Conservation (phyloP, 1,140 invertebrate species). For the Apolygus lucorum region DNA sequence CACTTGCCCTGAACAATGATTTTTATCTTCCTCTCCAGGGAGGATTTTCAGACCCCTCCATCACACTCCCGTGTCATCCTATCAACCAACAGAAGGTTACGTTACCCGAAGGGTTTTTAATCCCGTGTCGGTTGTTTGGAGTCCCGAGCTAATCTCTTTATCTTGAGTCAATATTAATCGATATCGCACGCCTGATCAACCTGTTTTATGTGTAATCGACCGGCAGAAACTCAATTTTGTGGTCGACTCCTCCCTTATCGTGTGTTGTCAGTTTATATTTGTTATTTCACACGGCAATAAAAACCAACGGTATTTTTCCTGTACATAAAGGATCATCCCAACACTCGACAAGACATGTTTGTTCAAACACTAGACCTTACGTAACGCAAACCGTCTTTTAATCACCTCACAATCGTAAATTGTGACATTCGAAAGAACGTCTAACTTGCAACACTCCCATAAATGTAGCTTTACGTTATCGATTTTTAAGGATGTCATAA, state of each 20-base stretch:
- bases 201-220: neutral
- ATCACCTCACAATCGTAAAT: no score
- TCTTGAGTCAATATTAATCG: conserved; percentile 1
- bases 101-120: neutral
- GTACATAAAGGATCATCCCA: no score
- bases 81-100: neutral
- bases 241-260: neutral
- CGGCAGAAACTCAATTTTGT: neutral
- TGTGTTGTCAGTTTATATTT: neutral
- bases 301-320: no score
- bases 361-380: no score
- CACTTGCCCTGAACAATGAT: neutral
- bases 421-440: no score
- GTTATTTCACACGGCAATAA: no score
- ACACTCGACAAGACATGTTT: no score
- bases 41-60: neutral
- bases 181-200: neutral
- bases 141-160: neutral
- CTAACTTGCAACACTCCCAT: no score
- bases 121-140: neutral
- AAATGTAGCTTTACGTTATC: no score
- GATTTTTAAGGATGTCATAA: no score
- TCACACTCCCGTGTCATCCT: neutral
- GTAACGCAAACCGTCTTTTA: no score
- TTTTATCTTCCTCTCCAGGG: neutral